phyloP scores from a whole-genome alignment of 2,888 invertebrate genomes.

The Sthenelais limicola region DNA sequence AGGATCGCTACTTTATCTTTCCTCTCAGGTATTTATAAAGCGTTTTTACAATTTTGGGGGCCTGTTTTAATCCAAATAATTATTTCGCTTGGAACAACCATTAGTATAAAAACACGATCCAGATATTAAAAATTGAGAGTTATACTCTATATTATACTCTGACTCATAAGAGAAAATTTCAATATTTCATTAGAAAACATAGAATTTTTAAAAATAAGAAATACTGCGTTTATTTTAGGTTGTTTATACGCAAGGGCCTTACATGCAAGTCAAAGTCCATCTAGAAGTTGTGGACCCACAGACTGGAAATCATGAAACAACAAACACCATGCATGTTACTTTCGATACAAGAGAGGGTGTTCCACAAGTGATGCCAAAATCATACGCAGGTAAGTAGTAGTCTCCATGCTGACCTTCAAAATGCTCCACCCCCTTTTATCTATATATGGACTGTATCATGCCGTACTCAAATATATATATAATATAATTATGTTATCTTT shows the following conservation, averaged over 20 bases:
- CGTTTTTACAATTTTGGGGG: no score
- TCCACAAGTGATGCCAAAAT: slow-evolving; percentile 78
- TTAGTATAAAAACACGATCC: not conserved
- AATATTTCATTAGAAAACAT: no score
- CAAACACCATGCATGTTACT: slow-evolving; percentile 83
- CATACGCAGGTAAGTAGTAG: slow-evolving; percentile 80
- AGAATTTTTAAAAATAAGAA: no score
- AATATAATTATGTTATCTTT: no score
- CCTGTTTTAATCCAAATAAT: no score
- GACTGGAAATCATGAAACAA: slow-evolving; percentile 76
- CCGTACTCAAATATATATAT: no score
- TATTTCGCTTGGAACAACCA: not conserved
- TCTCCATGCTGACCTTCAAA: no score
- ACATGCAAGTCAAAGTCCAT: slow-evolving; percentile 79
- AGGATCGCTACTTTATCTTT: slow-evolving; percentile 80
- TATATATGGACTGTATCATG: no score
- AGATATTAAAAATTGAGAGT: not conserved
- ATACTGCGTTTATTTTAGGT: slow-evolving; percentile 71
- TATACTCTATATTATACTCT: not conserved
- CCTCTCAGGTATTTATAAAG: slow-evolving; percentile 76
- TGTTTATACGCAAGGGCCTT: slow-evolving; percentile 74
- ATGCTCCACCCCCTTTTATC: no score
- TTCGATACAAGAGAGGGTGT: slow-evolving; percentile 74
- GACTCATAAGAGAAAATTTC: not conserved
- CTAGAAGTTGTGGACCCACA: slow-evolving; percentile 79